Base-by-base conservation (phyloP, 2,113 vertebrate genomes). In the Menura novaehollandiae region DNA sequence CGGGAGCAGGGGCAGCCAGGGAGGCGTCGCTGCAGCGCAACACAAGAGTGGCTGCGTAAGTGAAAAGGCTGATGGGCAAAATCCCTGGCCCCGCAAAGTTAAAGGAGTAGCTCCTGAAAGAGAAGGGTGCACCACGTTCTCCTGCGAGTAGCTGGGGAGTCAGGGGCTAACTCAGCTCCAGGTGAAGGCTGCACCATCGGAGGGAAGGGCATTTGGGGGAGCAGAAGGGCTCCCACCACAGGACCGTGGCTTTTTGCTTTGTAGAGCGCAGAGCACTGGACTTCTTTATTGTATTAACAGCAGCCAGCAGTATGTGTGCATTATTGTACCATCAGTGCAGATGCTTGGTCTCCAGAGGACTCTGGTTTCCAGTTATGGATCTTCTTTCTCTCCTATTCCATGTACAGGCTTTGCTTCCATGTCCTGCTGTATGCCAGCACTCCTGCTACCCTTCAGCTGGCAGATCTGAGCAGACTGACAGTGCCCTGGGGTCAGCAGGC, bases 151-250 rank as follows among this genome's bases (percentile, higher is more conserved):
- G 53, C 44, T 28, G 58, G 1, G 4, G 18, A 13, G 3, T 26
- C 44, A 7, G n/a, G 15, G 43, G 27, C 39, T 15, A 11, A 46
- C 47, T 53, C 39, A 35, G 62, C 32, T 67, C 28, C 41, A 3
- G 46, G 12, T 9, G 33, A 20, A 15, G 9, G 37, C 37, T 30
- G 37, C 41, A 11, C 26, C 24, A 0, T 2, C 0, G 1, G 15
- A 58, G 21, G 67, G 41, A 39, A 56, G 17, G 37, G 67, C 43
- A 22, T 24, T 19, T 21, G 24, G 13, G 32, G n/a, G 27, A 69
- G 43, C 20, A 7, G 11, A 21, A 18, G 37, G 4, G 17, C 2
- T 10, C 5, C 19, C 4, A 9, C 7, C 3, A 5, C 56, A 17
- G 39, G 28, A 64, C 30, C 2, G 0, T 4, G 5, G 13, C 9